Conservation (phyloP, 2,113 vertebrate species). For the Fregata magnificens region DNA sequence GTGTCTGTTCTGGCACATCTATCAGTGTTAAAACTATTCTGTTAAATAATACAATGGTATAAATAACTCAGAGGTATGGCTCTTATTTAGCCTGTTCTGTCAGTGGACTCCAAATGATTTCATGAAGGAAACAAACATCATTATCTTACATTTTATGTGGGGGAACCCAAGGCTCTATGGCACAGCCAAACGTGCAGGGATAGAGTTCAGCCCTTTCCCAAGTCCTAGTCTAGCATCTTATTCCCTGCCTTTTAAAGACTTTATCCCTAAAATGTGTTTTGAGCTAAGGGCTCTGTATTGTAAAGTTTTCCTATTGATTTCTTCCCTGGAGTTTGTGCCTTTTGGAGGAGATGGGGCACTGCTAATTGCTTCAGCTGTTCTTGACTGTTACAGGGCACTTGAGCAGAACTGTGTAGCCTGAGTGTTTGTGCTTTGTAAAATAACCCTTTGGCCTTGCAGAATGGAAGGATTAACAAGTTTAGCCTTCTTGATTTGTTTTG, state of each 20-base stretch:
- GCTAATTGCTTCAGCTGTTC: slow-evolving; percentile 34
- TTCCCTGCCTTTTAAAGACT: neutral
- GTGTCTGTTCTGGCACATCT: neutral
- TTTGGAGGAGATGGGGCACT: slow-evolving; percentile 15
- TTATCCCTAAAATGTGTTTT: neutral
- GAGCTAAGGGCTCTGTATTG: slow-evolving; percentile 1
- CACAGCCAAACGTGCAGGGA: fast-evolving
- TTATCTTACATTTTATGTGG: fast-evolving
- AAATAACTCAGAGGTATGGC: neutral
- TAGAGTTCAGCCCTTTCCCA: neutral
- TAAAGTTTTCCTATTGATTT: slow-evolving; percentile 10
- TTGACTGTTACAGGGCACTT: neutral
- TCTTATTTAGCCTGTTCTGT: neutral
- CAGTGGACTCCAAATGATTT: neutral
- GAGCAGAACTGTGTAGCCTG: neutral
- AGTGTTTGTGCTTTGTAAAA: slow-evolving; percentile 1
- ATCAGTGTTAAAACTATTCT: neutral
- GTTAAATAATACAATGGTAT: neutral
- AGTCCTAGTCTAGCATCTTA: neutral
- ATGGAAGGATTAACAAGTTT: slow-evolving; percentile 27
- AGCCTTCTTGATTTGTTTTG: neutral
- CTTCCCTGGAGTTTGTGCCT: neutral
- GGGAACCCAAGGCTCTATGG: neutral
- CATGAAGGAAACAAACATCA: neutral
- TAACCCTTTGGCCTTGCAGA: neutral